Conservation (phyloP, 53 echinoderm and acorn worm genomes). For the Patiria pectinifera region DNA sequence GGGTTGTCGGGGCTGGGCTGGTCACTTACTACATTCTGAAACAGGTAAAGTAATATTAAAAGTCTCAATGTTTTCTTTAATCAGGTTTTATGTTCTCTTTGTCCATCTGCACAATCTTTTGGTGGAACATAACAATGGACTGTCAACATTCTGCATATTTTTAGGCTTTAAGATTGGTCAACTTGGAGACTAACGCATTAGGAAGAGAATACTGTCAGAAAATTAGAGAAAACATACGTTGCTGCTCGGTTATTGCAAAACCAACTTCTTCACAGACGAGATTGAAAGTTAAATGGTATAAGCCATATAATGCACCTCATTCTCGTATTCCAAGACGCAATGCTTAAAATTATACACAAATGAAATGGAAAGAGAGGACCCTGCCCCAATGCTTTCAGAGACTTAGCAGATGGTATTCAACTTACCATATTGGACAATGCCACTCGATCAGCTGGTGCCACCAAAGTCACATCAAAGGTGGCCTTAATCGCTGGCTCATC, state of each 20-base stretch:
- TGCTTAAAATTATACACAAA: too few relatives aligned
- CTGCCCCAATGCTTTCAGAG: background rate
- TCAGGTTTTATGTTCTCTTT: background rate
- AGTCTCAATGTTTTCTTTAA: background rate
- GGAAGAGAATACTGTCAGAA: too few relatives aligned
- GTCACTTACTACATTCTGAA: constrained; percentile 85
- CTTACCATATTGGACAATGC: constrained; percentile 96
- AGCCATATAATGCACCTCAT: background rate
- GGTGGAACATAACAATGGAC: too few relatives aligned
- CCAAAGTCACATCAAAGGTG: constrained; percentile 92
- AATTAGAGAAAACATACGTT: too few relatives aligned
- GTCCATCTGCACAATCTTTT: background rate
- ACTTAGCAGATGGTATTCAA: background rate
- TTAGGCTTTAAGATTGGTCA: too few relatives aligned
- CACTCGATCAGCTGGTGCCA: constrained; percentile 82
- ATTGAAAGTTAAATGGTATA: too few relatives aligned
- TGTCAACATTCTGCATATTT: too few relatives aligned
- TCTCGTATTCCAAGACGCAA: background rate
- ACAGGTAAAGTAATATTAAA: background rate
- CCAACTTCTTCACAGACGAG: too few relatives aligned
- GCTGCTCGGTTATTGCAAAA: too few relatives aligned
- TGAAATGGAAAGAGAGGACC: background rate
- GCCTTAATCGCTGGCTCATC: constrained; percentile 97
- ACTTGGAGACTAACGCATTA: too few relatives aligned
- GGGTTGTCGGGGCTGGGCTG: constrained; percentile 75